Base-by-base conservation (phyloP, 2,888 invertebrate genomes). In the Orgyia antiqua region DNA sequence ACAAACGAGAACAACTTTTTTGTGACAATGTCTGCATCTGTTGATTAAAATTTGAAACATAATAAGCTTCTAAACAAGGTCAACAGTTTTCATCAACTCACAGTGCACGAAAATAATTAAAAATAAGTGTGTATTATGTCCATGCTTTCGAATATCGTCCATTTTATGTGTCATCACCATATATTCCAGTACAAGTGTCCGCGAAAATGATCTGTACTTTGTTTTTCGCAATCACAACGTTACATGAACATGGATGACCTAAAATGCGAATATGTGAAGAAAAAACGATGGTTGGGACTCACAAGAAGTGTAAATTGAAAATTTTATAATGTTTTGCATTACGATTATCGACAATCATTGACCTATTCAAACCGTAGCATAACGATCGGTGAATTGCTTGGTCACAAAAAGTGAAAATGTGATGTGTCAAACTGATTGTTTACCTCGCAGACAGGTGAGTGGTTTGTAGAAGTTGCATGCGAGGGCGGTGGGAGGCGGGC, bases 211-310 rank as follows among this genome's bases (percentile, higher is more conserved):
- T 79, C 68, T 70, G 69, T 79, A 78, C 79, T 73, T 82, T 83
- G 82, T 84, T 84, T 84, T 86, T 86, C 84, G 86, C 83, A 84
- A 84, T 83, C 86, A 84, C 83, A 86, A 82, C 86, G 83, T 86
- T 87, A 86, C 86, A 84, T 84, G 87, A 87, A 86, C 86, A 86
- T 86, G 86, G 87, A 83, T 87, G 87, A 87, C 87, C 87, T 87
- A 86, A 86, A 87, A 87, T 87, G 82, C 78, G 84, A 83, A 82
- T 83, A 83, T 77, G 77, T 78, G 68, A 82, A 86, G 82, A 83
- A 76, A 83, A 74, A 82, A 83, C 78, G 78, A 83, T 82, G 80
- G 79, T 77, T 73, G 69, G 68, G 67, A 76, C 74, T 75, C 74
- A 68, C 72, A 69, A 76, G 71, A 73, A 77, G 68, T 74, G 73